Evolutionary conservation across 2,113 vertebrate genomes (phyloP).

Genomic region (Arenaria interpres): DNA sequence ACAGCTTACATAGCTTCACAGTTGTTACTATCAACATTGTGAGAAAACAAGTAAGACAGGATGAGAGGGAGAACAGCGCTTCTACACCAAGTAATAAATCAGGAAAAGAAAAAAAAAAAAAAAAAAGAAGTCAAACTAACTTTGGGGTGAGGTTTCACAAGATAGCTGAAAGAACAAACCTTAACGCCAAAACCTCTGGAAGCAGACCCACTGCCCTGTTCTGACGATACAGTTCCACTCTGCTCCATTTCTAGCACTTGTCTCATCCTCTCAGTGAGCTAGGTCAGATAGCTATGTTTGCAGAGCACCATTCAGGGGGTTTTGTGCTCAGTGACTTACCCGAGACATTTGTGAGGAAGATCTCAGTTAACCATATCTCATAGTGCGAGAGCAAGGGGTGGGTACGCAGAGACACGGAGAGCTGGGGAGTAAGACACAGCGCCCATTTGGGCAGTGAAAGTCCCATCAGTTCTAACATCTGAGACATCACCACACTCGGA

Average conservation of each 20-base stretch:
- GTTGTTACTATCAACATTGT: not conserved
- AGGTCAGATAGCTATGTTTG: not conserved
- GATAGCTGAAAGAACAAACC: not conserved
- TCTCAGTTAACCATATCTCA: not conserved
- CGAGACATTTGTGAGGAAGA: not conserved
- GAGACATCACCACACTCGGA: not conserved
- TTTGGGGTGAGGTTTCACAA: not conserved
- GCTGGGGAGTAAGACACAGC: not conserved
- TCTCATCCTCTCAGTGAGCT: not conserved
- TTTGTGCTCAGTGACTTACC: not conserved
- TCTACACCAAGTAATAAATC: not conserved
- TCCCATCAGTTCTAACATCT: not conserved
- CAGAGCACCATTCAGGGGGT: not conserved
- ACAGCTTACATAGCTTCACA: not conserved
- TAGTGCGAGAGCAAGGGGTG: not conserved
- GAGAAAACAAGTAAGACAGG: not conserved
- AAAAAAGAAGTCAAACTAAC: not conserved
- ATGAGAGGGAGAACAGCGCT: not conserved
- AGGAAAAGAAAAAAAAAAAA: not conserved
- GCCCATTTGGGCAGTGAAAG: not conserved
- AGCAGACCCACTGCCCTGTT: not conserved
- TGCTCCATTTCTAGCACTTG: not conserved
- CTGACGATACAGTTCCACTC: not conserved
- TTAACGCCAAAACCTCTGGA: not conserved
- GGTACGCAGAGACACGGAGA: not conserved